A percentile compares a stretch with the other conserved stretches of the same genome.
Evolutionary conservation across 2,797 vertebrate species (phyloP).

Genomic region (Melanogrammus aeglefinus): DNA sequence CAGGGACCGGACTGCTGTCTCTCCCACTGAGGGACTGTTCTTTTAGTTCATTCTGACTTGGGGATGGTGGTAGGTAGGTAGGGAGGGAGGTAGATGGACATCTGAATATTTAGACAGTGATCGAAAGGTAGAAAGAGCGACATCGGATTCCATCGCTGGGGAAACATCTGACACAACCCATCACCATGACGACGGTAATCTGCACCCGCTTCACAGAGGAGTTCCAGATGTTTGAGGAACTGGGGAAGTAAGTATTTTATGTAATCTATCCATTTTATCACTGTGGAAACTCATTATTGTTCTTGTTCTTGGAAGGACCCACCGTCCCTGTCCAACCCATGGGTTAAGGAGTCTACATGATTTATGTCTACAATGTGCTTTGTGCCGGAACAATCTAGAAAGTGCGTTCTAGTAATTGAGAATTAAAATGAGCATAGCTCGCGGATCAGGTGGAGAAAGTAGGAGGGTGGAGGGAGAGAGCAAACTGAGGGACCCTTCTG

Average conservation of each 20-base stretch:
- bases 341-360: neutral
- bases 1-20: constrained; percentile 22
- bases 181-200: constrained; percentile 94
- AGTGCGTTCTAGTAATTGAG: neutral
- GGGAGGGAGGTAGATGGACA: neutral
- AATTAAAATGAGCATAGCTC: neutral
- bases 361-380: neutral
- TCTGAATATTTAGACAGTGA: neutral
- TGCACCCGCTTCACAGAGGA: constrained; percentile 98
- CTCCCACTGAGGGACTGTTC: neutral
- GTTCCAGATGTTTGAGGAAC: constrained; percentile 97
- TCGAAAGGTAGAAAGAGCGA: neutral
- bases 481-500: constrained; percentile 49
- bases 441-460: neutral
- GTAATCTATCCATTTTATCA: neutral
- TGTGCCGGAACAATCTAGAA: neutral
- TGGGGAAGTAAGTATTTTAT: constrained; percentile 86
- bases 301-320: neutral
- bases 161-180: constrained; percentile 10
- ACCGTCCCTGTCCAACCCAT: too few relatives aligned
- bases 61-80: constrained; percentile 40
- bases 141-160: neutral
- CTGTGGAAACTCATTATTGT: neutral
- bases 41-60: neutral
- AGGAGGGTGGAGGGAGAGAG: constrained; percentile 3